Conservation (phyloP, 2,888 invertebrate genomes). For the Apomyelois bistriatella region DNA sequence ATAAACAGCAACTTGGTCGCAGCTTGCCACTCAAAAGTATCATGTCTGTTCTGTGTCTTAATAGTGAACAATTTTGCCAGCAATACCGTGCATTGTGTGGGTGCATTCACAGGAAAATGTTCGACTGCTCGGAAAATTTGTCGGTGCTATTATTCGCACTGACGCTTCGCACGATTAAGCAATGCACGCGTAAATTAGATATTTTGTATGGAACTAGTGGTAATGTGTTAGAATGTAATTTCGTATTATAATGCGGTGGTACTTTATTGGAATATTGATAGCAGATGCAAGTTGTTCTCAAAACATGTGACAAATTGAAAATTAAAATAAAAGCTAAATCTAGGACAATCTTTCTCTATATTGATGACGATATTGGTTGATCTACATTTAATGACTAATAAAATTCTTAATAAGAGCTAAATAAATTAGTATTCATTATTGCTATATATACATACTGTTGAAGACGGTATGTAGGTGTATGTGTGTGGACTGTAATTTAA, state of each 20-base stretch:
- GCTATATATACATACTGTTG: too few species aligned
- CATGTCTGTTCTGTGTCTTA: slow-evolving; percentile 74
- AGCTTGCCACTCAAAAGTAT: slow-evolving; percentile 54
- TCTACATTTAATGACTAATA: too few species aligned
- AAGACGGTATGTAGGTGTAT: too few species aligned
- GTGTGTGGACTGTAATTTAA: too few species aligned
- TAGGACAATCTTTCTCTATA: too few species aligned
- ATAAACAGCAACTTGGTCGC: slow-evolving; percentile 2
- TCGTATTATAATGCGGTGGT: not conserved
- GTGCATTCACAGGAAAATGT: slow-evolving; percentile 76
- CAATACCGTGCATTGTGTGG: slow-evolving; percentile 71
- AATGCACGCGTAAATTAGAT: slow-evolving; percentile 51
- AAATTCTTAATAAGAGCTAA: too few species aligned
- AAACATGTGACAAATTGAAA: too few species aligned
- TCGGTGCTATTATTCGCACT: slow-evolving; percentile 72
- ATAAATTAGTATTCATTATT: too few species aligned
- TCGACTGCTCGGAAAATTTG: slow-evolving; percentile 75
- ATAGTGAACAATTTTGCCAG: slow-evolving; percentile 73
- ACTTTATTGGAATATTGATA: not conserved
- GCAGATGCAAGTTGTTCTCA: not conserved
- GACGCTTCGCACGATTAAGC: slow-evolving; percentile 71
- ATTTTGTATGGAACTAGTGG: slow-evolving; percentile 5
- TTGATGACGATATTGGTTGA: too few species aligned
- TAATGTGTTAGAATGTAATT: slow-evolving; percentile 5
- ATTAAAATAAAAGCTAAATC: too few species aligned